These are phyloP conservation scores for Neodiprion pinetum DNA, from an alignment of 1,140 invertebrate species.

Conservation along the genomic window DNA sequence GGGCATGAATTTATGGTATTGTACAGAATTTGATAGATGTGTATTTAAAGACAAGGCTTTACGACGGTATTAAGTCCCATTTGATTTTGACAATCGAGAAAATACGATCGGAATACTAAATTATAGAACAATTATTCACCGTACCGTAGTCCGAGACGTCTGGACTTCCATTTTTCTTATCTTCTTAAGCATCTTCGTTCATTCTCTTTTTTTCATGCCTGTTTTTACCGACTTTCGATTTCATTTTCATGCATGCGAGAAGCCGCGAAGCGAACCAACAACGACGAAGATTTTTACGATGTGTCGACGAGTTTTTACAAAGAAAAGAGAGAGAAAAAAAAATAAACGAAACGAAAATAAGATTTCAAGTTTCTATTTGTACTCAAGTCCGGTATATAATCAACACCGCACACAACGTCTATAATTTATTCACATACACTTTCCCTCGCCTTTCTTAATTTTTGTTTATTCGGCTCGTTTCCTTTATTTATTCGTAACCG, in stretches of 20 bases:
- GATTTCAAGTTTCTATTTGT: not conserved
- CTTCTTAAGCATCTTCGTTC: not conserved
- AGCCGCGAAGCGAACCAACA: not conserved
- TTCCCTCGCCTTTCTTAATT: not conserved
- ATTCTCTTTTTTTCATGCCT: not conserved
- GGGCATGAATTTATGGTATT: not conserved
- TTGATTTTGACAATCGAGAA: not conserved
- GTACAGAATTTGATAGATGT: not conserved
- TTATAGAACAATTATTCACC: not conserved
- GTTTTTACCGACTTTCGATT: not conserved
- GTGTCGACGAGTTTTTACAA: not conserved
- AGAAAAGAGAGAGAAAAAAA: not conserved
- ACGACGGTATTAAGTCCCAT: constrained; percentile 4
- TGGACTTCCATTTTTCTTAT: no score
- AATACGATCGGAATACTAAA: not conserved
- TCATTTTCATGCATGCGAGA: not conserved
- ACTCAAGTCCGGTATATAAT: not conserved
- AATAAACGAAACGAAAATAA: not conserved
- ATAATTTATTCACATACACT: not conserved
- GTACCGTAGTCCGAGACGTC: not conserved
- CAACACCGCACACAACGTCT: not conserved
- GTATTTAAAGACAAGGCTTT: not conserved
- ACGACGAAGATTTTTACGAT: not conserved
- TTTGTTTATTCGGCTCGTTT: not conserved
- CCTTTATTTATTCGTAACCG: not conserved